Base-by-base conservation (phyloP, 2,113 vertebrate species). In the Crocuta crocuta region DNA sequence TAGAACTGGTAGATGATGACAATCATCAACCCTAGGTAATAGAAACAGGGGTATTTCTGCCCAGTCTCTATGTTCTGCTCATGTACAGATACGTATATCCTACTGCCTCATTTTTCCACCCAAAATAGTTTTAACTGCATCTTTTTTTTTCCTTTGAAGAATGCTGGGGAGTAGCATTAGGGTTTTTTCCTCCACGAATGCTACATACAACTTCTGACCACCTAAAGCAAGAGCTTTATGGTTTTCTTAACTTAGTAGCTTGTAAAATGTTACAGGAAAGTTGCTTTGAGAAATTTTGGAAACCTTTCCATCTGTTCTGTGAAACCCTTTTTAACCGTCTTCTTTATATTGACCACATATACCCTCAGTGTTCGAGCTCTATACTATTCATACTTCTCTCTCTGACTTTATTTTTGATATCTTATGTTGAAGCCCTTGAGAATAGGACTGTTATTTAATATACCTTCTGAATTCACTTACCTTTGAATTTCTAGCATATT, bases 21-120 rank as follows among this genome's bases (percentile, higher is more conserved):
- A 19, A 0, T 74, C 28, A 76, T 10, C 4, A 81, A 11, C 2
- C 13, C 7, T 10, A n/a, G 33, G 3, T 82, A 15, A 39, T 79
- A 70, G 26, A 53, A 45, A 48, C 76, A 26, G 11, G 1, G 16
- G 5, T 33, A 43, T 74, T 80, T 73, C 68, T 55, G 31, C 6
- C 50, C 19, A 65, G 6, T 3, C 1, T 31, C 45, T 19, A 1
- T 4, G 5, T 48, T 43, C 5, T 24, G n/a, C 39, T 15, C 39
- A 26, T 50, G 11, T n/a, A 28, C 50, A 31, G 15, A 13, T 43
- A 5, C 0, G 2, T 19, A 3, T 65, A 10, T 2, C 28, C 74
- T 26, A 9, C 4, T 45, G 17, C 24, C 66, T 91, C 45, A 33
- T 53, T 78, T 82, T 70, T 55, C 4, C 9, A 63, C n/a, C 61